Conservation (phyloP, 2,797 vertebrate species). For the Alca torda region DNA sequence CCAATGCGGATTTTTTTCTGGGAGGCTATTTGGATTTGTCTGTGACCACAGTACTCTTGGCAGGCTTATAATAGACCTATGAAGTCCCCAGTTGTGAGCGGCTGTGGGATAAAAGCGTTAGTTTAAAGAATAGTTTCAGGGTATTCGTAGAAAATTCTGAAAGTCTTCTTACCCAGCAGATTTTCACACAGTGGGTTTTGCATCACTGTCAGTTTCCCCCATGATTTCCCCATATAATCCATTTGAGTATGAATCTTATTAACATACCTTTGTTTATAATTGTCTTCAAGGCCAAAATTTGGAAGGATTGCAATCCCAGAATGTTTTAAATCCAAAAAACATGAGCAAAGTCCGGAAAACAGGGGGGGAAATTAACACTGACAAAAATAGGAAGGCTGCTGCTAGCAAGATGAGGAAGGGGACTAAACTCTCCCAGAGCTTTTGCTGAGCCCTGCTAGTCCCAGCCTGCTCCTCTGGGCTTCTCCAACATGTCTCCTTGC, state of each 20-base stretch:
- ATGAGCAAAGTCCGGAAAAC: background rate
- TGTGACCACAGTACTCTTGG: slow-evolving; percentile 51
- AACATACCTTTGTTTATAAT: slow-evolving; percentile 9
- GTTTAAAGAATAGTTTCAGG: slow-evolving; percentile 28
- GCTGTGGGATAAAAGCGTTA: slow-evolving; percentile 18
- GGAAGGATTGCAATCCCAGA: background rate
- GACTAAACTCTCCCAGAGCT: background rate
- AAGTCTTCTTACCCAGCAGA: background rate
- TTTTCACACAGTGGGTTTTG: slow-evolving; percentile 13
- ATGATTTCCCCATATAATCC: background rate
- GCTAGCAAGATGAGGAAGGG: background rate
- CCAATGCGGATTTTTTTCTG: background rate
- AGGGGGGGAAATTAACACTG: background rate
- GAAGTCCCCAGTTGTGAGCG: slow-evolving; percentile 30
- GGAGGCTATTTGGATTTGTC: slow-evolving; percentile 23
- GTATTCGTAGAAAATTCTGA: slow-evolving; percentile 25
- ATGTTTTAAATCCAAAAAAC: slow-evolving; percentile 23
- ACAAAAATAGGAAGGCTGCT: background rate
- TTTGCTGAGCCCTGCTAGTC: background rate
- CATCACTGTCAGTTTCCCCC: background rate
- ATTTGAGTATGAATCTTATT: background rate
- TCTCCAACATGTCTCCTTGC: background rate
- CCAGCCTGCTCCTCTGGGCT: background rate
- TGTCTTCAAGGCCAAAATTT: slow-evolving; percentile 38
- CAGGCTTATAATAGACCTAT: slow-evolving; percentile 35